These are phyloP conservation scores for Muscina levida DNA, from an alignment of 2,888 invertebrate species.

Conservation along the genomic window DNA sequence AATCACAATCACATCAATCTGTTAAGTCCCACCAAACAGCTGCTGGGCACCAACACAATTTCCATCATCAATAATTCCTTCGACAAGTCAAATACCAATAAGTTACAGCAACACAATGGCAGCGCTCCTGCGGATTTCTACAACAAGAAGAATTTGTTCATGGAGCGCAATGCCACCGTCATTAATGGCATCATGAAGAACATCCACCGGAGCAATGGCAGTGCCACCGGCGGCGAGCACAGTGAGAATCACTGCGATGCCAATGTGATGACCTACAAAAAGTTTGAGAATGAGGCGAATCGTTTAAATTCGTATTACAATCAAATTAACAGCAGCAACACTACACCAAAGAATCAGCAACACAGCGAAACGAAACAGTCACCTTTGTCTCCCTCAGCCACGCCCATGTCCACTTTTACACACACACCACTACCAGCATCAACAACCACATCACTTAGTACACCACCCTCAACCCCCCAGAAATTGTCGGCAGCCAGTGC, in stretches of 20 bases:
- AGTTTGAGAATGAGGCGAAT: constrained; percentile 79
- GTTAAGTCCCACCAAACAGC: constrained; percentile 74
- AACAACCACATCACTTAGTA: constrained; percentile 31
- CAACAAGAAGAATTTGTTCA: constrained; percentile 77
- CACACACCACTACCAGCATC: constrained; percentile 22
- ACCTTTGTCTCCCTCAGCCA: constrained; percentile 56
- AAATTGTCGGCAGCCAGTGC: constrained; percentile 17
- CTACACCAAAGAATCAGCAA: constrained; percentile 75
- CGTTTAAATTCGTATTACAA: constrained; percentile 78
- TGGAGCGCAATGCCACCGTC: constrained; percentile 77
- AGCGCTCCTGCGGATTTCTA: constrained; percentile 59
- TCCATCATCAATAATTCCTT: constrained; percentile 76
- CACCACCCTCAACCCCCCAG: constrained; percentile 38
- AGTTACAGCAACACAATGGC: constrained; percentile 58
- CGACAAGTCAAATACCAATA: constrained; percentile 71
- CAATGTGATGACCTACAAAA: constrained; percentile 73
- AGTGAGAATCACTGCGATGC: constrained; percentile 43
- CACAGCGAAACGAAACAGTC: constrained; percentile 72
- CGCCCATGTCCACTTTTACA: constrained; percentile 44
- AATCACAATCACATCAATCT: constrained; percentile 72
- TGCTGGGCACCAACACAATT: constrained; percentile 74
- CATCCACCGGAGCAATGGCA: constrained; percentile 70
- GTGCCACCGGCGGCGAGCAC: constrained; percentile 36
- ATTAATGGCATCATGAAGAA: constrained; percentile 79
- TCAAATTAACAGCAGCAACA: constrained; percentile 73